These are phyloP conservation scores for Otocyon megalotis DNA, from an alignment of 2,113 vertebrate genomes.

Conservation along the genomic window DNA sequence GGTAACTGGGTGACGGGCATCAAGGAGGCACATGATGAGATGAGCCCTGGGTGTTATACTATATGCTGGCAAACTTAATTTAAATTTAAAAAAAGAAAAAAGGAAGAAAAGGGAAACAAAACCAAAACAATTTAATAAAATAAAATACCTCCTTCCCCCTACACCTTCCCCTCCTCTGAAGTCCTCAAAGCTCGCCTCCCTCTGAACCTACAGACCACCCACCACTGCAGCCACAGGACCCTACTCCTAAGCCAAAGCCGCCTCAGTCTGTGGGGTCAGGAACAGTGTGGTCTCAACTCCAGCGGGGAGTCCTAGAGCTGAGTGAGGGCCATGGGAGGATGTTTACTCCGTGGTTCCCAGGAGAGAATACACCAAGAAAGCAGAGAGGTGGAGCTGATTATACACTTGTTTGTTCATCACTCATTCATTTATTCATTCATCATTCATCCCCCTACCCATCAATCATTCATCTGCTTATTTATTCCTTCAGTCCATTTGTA, in stretches of 20 bases:
- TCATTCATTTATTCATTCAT: constrained; percentile 76
- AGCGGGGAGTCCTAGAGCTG: not conserved
- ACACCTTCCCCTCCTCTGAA: not conserved
- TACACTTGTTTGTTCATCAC: constrained; percentile 52
- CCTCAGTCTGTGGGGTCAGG: not conserved
- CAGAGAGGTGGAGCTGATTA: not conserved
- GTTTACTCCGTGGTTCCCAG: not conserved
- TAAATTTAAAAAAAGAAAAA: no score
- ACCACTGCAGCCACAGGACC: not conserved
- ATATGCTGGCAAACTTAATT: no score
- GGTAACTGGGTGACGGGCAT: no score
- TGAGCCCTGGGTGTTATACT: no score
- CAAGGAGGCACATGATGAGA: no score
- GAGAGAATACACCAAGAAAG: not conserved
- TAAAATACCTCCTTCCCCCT: not conserved
- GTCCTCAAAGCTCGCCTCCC: not conserved
- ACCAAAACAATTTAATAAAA: no score
- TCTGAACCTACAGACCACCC: not conserved
- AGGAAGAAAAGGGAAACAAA: no score
- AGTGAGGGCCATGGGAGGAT: not conserved
- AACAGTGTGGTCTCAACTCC: not conserved
- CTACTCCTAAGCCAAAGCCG: not conserved
- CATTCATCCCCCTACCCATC: constrained; percentile 60
- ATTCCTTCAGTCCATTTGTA: constrained; percentile 60
- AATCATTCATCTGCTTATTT: constrained; percentile 72